phyloP scores from a whole-genome alignment of 2,888 invertebrate genomes.

The Phengaris arion region DNA sequence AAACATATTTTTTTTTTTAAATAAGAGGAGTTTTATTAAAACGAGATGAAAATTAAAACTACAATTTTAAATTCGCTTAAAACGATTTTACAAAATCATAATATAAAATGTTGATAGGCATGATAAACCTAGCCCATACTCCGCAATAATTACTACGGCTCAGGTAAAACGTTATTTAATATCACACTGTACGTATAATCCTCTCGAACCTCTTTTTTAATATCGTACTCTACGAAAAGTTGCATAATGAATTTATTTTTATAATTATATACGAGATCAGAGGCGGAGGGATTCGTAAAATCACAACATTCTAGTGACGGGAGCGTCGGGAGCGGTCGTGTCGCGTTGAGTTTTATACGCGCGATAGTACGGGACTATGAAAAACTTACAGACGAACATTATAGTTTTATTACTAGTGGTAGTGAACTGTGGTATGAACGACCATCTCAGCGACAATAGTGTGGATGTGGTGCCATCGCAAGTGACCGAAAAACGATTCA shows the following conservation, averaged over 20 bases:
- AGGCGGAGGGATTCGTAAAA: not conserved
- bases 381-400: constrained; percentile 54
- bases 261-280: not conserved
- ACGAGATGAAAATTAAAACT: no score
- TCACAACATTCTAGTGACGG: constrained; percentile 19
- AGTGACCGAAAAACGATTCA: constrained; percentile 1
- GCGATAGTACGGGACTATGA: constrained; percentile 36
- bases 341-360: not conserved
- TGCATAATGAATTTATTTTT: constrained; percentile 1
- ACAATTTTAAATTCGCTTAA: no score
- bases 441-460: not conserved
- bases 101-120: no score
- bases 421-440: constrained; percentile 18
- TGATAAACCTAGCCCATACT: no score
- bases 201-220: not conserved
- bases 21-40: no score
- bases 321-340: constrained; percentile 29
- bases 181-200: not conserved
- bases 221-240: not conserved
- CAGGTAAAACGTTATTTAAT: constrained; percentile 10
- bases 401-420: constrained; percentile 46
- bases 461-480: not conserved
- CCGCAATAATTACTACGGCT: not conserved
- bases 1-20: no score
- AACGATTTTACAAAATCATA: no score